phyloP scores from a whole-genome alignment of 2,888 invertebrate species.

The Dolichomitus sp. region DNA sequence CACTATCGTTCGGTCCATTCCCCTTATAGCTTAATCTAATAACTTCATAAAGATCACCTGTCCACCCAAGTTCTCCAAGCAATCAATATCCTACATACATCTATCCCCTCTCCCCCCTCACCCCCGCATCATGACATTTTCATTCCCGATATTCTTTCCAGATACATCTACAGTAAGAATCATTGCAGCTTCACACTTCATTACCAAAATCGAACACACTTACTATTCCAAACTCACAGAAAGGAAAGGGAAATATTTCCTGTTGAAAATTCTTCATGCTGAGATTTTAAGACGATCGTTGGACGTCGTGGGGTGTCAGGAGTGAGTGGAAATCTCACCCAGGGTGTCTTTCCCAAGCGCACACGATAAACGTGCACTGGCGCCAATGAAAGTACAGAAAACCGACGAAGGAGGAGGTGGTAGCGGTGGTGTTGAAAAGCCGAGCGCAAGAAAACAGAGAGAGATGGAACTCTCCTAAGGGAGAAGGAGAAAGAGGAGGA shows the following conservation, averaged over 20 bases:
- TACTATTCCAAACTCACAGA: background rate
- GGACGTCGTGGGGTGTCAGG: constrained; percentile 14
- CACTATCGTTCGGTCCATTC: constrained; percentile 8
- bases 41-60: constrained; percentile 48
- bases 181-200: constrained; percentile 27
- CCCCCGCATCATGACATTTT: background rate
- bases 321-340: constrained; percentile 40
- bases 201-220: background rate
- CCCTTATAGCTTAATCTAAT: constrained; percentile 27
- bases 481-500: background rate
- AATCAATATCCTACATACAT: constrained; percentile 34
- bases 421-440: constrained; percentile 3
- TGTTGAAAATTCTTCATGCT: constrained; percentile 26
- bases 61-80: constrained; percentile 16
- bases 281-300: constrained; percentile 46
- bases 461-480: constrained; percentile 23
- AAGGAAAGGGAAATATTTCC: constrained; percentile 5
- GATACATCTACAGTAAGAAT: background rate
- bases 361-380: constrained; percentile 44
- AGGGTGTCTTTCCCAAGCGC: background rate
- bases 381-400: constrained; percentile 59
- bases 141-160: background rate
- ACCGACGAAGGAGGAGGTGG: constrained; percentile 6
- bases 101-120: background rate
- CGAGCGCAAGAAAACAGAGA: constrained; percentile 38